Conservation (phyloP, 2,113 vertebrate genomes). For the Lamprologus lemairii region DNA sequence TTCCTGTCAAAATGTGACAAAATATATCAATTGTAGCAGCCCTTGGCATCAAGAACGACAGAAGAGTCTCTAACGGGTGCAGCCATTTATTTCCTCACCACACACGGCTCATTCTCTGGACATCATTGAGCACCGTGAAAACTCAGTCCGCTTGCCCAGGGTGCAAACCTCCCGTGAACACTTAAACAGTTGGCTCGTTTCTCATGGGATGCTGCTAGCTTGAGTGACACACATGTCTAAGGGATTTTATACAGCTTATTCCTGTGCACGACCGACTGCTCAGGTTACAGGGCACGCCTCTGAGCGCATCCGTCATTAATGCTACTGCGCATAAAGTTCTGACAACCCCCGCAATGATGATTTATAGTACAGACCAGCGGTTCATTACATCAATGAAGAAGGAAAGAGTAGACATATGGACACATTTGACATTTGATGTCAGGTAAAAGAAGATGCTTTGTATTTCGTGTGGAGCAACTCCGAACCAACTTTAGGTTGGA, state of each 20-base stretch:
- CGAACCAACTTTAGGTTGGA: background rate
- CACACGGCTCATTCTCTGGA: background rate
- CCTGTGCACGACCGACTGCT: background rate
- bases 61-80: background rate
- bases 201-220: background rate
- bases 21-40: background rate
- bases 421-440: background rate
- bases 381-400: background rate
- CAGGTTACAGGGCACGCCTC: background rate
- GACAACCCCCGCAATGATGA: background rate
- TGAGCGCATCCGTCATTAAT: background rate
- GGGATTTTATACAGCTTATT: background rate
- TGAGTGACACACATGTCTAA: background rate
- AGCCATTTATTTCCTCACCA: background rate
- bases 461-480: background rate
- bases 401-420: background rate
- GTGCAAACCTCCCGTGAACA: background rate
- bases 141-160: background rate
- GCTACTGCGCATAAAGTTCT: background rate
- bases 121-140: background rate
- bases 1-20: background rate
- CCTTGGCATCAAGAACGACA: background rate
- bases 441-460: background rate
- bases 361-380: background rate
- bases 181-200: background rate